A percentile compares a stretch with the other conserved stretches of the same genome.
These are phyloP conservation scores for Leptestheria dahalacensis DNA, from an alignment of 1,140 invertebrate species.

Conservation along the genomic window DNA sequence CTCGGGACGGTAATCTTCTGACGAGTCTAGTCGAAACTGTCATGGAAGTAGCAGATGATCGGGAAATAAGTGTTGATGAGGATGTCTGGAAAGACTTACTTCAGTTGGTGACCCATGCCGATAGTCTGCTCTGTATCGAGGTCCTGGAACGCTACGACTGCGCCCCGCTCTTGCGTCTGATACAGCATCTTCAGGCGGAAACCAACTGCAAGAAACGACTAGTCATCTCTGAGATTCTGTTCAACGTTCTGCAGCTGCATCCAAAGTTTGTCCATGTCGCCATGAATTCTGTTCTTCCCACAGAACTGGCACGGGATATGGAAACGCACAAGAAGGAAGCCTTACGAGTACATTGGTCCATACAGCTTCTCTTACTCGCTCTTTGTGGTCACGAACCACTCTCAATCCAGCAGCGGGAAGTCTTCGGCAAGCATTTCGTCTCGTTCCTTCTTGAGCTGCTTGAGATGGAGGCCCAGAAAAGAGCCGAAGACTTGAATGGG, in stretches of 20 bases:
- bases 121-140: background rate
- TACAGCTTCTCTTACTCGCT: background rate
- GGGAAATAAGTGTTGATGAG: background rate
- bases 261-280: background rate
- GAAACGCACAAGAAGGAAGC: background rate
- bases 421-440: background rate
- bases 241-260: background rate
- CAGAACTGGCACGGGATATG: conserved; percentile 1
- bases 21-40: background rate
- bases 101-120: background rate
- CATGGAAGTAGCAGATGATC: conserved; percentile 6
- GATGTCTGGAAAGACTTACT: conserved; percentile 5
- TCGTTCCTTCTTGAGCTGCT: background rate
- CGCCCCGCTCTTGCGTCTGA: background rate
- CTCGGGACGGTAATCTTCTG: background rate
- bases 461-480: background rate
- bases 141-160: conserved; percentile 8
- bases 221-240: background rate
- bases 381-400: conserved; percentile 1
- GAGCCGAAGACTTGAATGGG: background rate
- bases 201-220: conserved; percentile 2
- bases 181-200: conserved; percentile 9
- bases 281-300: conserved; percentile 6
- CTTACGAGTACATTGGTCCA: background rate
- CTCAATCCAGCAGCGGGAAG: background rate